phyloP scores from a whole-genome alignment of 1,140 invertebrate genomes.

The Ptiloglossa arizonensis region DNA sequence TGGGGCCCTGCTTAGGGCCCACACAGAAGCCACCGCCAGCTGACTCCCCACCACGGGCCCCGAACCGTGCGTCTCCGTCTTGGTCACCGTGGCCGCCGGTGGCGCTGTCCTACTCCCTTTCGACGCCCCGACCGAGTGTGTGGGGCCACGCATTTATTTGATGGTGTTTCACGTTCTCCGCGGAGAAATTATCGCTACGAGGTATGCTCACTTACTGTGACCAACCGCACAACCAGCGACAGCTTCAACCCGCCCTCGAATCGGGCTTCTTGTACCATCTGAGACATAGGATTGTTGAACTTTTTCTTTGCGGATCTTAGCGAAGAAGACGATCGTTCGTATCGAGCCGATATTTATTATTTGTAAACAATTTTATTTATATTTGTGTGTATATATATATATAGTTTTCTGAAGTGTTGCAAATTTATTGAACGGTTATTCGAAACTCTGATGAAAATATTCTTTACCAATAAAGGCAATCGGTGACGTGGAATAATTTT shows the following conservation, averaged over 20 bases:
- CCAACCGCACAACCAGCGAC: constrained; percentile 60
- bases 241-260: constrained; percentile 46
- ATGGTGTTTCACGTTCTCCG: constrained; percentile 66
- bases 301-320: too few relatives aligned
- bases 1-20: constrained; percentile 61
- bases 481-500: too few relatives aligned
- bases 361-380: too few relatives aligned
- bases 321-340: too few relatives aligned
- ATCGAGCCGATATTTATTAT: too few relatives aligned
- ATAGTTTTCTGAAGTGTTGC: too few relatives aligned
- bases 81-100: not conserved
- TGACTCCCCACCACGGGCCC: constrained; percentile 1
- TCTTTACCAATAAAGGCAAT: too few relatives aligned
- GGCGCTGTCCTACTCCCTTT: constrained; percentile 3
- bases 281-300: not conserved
- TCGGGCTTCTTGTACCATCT: not conserved
- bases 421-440: too few relatives aligned
- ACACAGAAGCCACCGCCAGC: constrained; percentile 60
- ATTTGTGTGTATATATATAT: too few relatives aligned
- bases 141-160: constrained; percentile 64
- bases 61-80: not conserved
- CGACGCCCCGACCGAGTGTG: constrained; percentile 23
- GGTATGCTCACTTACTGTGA: constrained; percentile 66
- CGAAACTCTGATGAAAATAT: too few relatives aligned
- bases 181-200: constrained; percentile 71